Evolutionary conservation across 2,888 invertebrate species (phyloP).

Genomic region (Drosophila ustulata): DNA sequence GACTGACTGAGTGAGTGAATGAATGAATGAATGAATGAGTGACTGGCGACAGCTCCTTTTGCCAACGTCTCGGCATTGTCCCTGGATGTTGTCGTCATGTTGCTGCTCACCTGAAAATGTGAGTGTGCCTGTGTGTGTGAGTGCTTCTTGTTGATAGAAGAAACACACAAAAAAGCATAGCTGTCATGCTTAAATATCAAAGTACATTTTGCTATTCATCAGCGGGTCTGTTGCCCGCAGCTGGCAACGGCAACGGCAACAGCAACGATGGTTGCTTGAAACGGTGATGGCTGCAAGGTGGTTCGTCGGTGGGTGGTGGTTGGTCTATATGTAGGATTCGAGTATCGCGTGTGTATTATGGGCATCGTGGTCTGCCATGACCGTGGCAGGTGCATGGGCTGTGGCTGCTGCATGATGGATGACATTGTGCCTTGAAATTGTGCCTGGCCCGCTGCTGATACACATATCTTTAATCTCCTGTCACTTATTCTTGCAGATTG

Average conservation of each 20-base stretch:
- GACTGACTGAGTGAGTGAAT: slow-evolving; percentile 7
- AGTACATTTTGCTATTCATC: slow-evolving; percentile 71
- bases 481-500: slow-evolving; percentile 67
- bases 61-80: slow-evolving; percentile 44
- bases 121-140: background rate
- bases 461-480: slow-evolving; percentile 54
- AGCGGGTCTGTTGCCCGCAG: slow-evolving; percentile 37
- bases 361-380: slow-evolving; percentile 5
- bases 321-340: background rate
- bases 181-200: slow-evolving; percentile 79
- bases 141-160: slow-evolving; percentile 14
- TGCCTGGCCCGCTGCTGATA: slow-evolving; percentile 23
- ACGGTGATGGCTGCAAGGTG: background rate
- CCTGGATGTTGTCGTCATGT: slow-evolving; percentile 44
- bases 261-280: background rate
- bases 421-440: slow-evolving; percentile 48
- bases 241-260: background rate
- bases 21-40: slow-evolving; percentile 16
- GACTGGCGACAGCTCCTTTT: slow-evolving; percentile 48
- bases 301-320: background rate
- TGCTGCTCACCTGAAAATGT: slow-evolving; percentile 1
- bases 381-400: slow-evolving; percentile 46
- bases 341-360: background rate
- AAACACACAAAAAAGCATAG: slow-evolving; percentile 36
- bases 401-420: slow-evolving; percentile 53